Percentiles rank a stretch among this genome's conserved stretches.
Evolutionary conservation across 2,113 vertebrate genomes (phyloP).

Genomic region (Crotophaga sulcirostris): DNA sequence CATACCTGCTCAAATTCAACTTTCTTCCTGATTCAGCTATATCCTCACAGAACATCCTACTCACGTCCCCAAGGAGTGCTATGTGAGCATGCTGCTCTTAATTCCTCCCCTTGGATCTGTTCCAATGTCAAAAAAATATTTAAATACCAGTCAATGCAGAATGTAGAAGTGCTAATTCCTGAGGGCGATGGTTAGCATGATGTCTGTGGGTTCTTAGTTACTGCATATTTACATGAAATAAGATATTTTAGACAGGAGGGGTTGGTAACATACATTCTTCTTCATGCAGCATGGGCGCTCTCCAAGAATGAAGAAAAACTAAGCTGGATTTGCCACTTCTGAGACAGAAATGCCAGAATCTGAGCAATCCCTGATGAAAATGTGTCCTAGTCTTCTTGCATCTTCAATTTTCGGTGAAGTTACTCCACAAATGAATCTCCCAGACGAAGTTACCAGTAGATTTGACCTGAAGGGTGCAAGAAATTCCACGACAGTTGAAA

Average conservation of each 20-base stretch:
- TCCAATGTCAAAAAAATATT: not conserved
- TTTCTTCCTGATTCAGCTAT: conserved; percentile 64
- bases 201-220: not conserved
- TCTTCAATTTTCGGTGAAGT: not conserved
- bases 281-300: not conserved
- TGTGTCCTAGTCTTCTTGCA: not conserved
- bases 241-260: not conserved
- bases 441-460: not conserved
- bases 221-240: not conserved
- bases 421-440: not conserved
- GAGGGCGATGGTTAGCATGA: not conserved
- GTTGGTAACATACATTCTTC: not conserved
- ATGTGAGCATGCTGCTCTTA: not conserved
- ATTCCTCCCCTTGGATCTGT: not conserved
- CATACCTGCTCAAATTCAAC: conserved; percentile 29
- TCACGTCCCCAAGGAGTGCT: not conserved
- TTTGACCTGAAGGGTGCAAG: not conserved
- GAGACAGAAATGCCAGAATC: not conserved
- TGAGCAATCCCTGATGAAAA: not conserved
- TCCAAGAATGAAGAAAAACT: not conserved
- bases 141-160: not conserved
- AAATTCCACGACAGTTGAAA: not conserved
- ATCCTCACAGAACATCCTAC: not conserved
- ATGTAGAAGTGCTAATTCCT: not conserved
- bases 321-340: not conserved